These are phyloP conservation scores for Clarias pachynema DNA, from an alignment of 2,797 vertebrate species.

Conservation along the genomic window DNA sequence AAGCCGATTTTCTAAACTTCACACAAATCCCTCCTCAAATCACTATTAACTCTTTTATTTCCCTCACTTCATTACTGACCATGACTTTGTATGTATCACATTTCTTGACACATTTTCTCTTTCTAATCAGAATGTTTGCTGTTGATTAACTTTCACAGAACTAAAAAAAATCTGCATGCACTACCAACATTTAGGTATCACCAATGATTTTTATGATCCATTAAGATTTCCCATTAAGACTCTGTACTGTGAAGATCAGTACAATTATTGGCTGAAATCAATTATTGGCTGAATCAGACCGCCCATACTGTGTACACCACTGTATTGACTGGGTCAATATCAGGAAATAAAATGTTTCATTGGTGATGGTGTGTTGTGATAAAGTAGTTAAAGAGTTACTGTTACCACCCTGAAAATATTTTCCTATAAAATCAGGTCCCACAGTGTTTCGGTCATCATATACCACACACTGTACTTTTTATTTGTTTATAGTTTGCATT, in stretches of 20 bases:
- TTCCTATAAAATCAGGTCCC: not conserved
- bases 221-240: not conserved
- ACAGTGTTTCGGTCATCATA: not conserved
- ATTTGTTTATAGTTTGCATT: not conserved
- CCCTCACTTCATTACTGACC: not conserved
- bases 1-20: not conserved
- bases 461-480: not conserved
- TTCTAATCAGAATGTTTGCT: not conserved
- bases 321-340: not conserved
- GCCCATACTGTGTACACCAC: not conserved
- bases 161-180: not conserved
- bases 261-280: not conserved
- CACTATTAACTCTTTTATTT: not conserved
- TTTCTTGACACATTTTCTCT: not conserved
- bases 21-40: constrained; percentile 3
- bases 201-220: no score
- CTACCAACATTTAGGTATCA: not conserved
- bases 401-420: not conserved
- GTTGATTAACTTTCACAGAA: not conserved
- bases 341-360: not conserved
- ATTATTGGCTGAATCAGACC: no score
- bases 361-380: not conserved
- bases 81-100: not conserved
- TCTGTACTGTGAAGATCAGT: not conserved
- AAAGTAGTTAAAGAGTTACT: not conserved